Base-by-base conservation (phyloP, 2,888 invertebrate species). In the Synergus laeviventris region DNA sequence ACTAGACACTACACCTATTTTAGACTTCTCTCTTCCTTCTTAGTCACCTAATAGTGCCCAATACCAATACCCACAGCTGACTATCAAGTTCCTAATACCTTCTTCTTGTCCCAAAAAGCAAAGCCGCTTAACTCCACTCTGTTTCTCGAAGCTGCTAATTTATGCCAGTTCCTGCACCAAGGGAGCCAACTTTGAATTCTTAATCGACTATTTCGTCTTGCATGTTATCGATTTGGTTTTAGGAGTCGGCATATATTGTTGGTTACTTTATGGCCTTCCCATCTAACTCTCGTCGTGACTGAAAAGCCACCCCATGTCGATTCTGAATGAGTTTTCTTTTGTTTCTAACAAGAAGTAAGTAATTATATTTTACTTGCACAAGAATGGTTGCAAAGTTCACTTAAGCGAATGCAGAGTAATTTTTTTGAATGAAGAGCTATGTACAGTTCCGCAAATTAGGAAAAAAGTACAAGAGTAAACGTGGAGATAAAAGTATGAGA, bases 31-130 rank as follows among this genome's bases (percentile, higher is more conserved):
- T 56, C 56, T 56, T 12, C 21, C 21, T 56, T 56, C 56, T 11
- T 21, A 49, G 49, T 49, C 9, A 54, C 54, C 18, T 54, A 18
- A 54, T 54, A 54, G 18, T 54, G 18, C 18, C 54, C 54, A 54
- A 54, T 54, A 18, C 54, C 54, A 54, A 18, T 54, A 54, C 54
- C 31, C 31, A 42, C 14, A 5, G 1, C 24, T 8, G 14, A 59
- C 59, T 59, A 59, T 3, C 42, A 42, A 62, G 62, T 39, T 31
- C 49, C 70, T 49, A 70, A 70, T 70, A 45, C 31, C 70, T 49
- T 70, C 66, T 66, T 66, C 66, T 21, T 21, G 21, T 70, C 16
- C 31, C 31, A 14, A 54, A 49, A 70, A 31, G 49, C 45, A 45
- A 45, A 49, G 24, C 49, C 70, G 24, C 49, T 70, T 16, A 49